Evolutionary conservation across 2,797 vertebrate species (phyloP).

Genomic region (Ceryle rudis): DNA sequence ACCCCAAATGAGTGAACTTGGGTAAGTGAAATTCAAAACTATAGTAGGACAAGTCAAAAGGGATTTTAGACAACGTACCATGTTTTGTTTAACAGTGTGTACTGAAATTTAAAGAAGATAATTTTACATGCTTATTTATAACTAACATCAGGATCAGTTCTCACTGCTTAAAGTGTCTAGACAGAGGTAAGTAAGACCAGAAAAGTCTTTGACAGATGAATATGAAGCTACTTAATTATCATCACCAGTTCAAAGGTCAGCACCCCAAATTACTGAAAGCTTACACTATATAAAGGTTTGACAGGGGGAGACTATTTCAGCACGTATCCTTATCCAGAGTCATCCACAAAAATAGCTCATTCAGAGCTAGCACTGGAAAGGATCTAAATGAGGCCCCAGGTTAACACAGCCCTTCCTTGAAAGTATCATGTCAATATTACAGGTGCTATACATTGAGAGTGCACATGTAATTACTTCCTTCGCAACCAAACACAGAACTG

Average conservation of each 20-base stretch:
- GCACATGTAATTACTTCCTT: background rate
- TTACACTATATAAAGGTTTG: background rate
- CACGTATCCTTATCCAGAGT: background rate
- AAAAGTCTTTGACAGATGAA: background rate
- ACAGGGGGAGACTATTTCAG: background rate
- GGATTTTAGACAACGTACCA: background rate
- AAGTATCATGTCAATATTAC: background rate
- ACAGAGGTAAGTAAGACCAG: background rate
- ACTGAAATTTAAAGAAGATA: background rate
- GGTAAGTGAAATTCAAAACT: background rate
- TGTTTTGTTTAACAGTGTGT: background rate
- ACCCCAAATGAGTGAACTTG: background rate
- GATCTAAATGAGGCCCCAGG: background rate
- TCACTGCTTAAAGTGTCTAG: background rate
- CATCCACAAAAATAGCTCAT: background rate
- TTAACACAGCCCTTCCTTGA: background rate
- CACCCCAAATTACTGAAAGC: background rate
- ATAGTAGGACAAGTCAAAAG: background rate
- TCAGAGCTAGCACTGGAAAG: background rate
- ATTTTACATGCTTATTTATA: background rate
- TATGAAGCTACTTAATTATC: background rate
- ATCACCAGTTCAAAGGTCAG: background rate
- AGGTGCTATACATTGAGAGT: background rate
- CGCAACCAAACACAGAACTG: background rate
- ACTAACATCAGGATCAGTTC: background rate